These are phyloP conservation scores for Rattus norvegicus DNA, from an alignment of 2,113 vertebrate genomes.

Conservation along the genomic window GRCr8 NC_086021.1:99476501-99477000, in stretches of 20 bases:
- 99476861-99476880: not conserved
- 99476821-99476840: not conserved
- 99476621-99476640: not conserved
- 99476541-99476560: not conserved
- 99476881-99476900: fast-evolving
- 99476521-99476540: no score
- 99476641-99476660: not conserved
- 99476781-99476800: not conserved
- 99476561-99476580: not conserved
- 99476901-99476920: fast-evolving
- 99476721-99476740: no score
- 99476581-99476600: not conserved
- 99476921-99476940: not conserved
- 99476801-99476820: not conserved
- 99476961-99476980: not conserved
- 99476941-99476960: not conserved
- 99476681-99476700: not conserved
- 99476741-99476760: not conserved
- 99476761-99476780: not conserved
- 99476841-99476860: not conserved
- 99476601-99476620: not conserved
- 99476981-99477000: constrained; percentile 44
- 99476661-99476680: fast-evolving
- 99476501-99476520: not conserved
- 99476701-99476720: no score